phyloP scores from a whole-genome alignment of 2,797 vertebrate species.

The Sebastes cheni region DNA sequence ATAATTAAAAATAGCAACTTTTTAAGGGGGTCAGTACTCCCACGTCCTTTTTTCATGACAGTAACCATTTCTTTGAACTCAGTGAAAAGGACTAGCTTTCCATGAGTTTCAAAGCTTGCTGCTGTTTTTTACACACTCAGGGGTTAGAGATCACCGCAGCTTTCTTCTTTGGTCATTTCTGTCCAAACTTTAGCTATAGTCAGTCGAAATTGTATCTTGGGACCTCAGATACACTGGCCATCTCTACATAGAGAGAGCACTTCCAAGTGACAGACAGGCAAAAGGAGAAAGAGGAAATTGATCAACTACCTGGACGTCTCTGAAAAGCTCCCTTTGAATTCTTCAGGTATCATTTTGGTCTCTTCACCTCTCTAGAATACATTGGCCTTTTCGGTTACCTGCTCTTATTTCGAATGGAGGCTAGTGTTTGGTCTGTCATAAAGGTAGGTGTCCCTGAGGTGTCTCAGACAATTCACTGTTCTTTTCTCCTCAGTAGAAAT shows the following conservation, averaged over 20 bases:
- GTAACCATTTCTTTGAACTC: conserved; percentile 30
- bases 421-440: not conserved
- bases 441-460: not conserved
- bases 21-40: conserved; percentile 9
- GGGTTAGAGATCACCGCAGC: conserved; percentile 22
- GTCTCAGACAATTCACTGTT: not conserved
- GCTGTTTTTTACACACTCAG: not conserved
- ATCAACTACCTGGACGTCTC: conserved; percentile 27
- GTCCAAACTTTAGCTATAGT: conserved; percentile 12
- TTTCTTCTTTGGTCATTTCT: conserved; percentile 20
- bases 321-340: conserved; percentile 15
- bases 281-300: conserved; percentile 22
- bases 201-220: conserved; percentile 8
- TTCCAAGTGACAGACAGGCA: conserved; percentile 15
- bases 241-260: not conserved
- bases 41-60: conserved; percentile 9
- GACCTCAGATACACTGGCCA: not conserved
- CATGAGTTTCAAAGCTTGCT: conserved; percentile 23
- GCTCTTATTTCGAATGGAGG: not conserved
- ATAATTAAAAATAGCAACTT: not conserved
- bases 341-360: not conserved
- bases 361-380: not conserved
- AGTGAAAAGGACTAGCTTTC: conserved; percentile 5
- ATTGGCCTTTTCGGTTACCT: not conserved
- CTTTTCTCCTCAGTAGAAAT: not conserved